Conservation (phyloP, 2,888 invertebrate genomes). For the Pycnomerus fuliginosus region DNA sequence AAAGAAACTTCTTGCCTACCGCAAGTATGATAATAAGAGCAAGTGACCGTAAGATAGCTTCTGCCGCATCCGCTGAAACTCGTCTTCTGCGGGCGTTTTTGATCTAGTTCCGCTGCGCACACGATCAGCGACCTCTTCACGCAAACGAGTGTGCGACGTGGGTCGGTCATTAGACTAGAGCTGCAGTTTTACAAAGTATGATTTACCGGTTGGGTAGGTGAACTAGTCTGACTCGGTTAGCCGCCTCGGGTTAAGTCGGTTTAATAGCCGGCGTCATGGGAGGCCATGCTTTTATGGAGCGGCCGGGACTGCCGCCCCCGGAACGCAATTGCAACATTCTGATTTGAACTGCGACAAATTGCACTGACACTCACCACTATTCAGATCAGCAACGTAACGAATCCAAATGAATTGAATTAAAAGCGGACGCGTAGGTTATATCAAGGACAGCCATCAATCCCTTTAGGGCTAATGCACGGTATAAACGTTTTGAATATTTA, state of each 20-base stretch:
- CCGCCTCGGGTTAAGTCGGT: slow-evolving; percentile 26
- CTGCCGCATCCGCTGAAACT: too few species aligned
- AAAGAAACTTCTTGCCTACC: too few species aligned
- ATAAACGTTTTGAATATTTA: too few species aligned
- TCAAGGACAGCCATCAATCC: too few species aligned
- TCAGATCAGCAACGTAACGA: slow-evolving; percentile 30
- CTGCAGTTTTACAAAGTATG: slow-evolving; percentile 38
- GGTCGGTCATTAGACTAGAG: slow-evolving; percentile 37
- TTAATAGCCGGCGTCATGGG: slow-evolving; percentile 34
- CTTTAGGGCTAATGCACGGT: too few species aligned
- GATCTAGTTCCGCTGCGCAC: slow-evolving; percentile 13
- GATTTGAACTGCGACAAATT: slow-evolving; percentile 35
- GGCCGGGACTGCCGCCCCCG: slow-evolving; percentile 9
- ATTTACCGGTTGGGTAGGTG: slow-evolving; percentile 39
- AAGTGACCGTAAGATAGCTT: too few species aligned
- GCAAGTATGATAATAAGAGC: too few species aligned
- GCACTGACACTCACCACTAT: slow-evolving; percentile 28
- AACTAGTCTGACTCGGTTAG: slow-evolving; percentile 33
- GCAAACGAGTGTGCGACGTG: slow-evolving; percentile 24
- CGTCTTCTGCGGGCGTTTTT: slow-evolving; percentile 8
- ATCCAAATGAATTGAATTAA: slow-evolving; percentile 33
- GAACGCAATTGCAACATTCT: slow-evolving; percentile 13
- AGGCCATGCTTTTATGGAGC: slow-evolving; percentile 20
- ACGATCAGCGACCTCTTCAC: slow-evolving; percentile 17
- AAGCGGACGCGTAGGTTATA: slow-evolving; percentile 6